Conservation (phyloP, 2,113 vertebrate species). For the Tychaedon coryphoeus region DNA sequence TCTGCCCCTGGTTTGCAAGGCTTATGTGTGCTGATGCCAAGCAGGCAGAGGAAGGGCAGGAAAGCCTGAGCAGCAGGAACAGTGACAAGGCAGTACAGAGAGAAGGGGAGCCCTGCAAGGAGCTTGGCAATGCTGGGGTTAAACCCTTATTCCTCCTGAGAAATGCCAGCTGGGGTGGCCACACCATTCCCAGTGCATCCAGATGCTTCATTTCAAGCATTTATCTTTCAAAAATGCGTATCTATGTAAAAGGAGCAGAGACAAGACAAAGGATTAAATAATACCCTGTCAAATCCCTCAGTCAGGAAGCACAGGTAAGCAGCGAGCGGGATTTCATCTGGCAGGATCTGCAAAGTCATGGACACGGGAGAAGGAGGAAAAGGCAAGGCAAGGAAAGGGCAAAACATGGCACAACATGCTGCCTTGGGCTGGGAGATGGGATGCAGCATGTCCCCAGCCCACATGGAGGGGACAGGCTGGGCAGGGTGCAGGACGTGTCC, state of each 20-base stretch:
- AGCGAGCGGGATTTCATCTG: rapidly evolving
- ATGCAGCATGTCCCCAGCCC: not conserved
- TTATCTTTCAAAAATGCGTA: rapidly evolving
- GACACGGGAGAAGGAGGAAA: not conserved
- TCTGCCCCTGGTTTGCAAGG: not conserved
- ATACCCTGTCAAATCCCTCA: not conserved
- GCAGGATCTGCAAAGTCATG: not conserved
- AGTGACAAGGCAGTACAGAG: not conserved
- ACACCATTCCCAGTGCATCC: rapidly evolving
- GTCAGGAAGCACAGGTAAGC: not conserved
- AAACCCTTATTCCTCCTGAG: not conserved
- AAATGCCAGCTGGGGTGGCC: rapidly evolving
- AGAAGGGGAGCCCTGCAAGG: not conserved
- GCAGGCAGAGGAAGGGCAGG: not conserved
- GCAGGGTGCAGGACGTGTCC: rapidly evolving
- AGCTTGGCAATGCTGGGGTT: not conserved
- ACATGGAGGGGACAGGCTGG: not conserved
- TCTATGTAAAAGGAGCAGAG: not conserved
- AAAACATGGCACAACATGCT: not conserved
- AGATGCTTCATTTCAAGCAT: not conserved
- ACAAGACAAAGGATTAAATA: not conserved
- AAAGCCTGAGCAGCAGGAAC: not conserved
- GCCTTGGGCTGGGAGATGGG: not conserved
- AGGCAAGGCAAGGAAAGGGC: not conserved
- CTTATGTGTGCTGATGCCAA: not conserved